Percentiles rank a stretch among this genome's conserved stretches.
phyloP scores from a whole-genome alignment of 1,140 invertebrate species.

The Macrocentrus cingulum region DNA sequence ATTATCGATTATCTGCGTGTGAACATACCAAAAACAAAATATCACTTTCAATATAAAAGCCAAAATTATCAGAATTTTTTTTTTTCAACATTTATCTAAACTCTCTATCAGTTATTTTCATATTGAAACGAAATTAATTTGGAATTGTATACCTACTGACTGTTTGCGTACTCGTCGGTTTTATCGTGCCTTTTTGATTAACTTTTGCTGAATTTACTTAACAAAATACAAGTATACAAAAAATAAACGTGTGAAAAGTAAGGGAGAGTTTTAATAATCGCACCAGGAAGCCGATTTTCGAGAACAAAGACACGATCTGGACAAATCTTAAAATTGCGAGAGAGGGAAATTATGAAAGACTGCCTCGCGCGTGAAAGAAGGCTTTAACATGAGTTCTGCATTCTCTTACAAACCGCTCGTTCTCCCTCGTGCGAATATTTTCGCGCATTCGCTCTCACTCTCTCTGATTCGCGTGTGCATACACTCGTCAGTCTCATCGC shows the following conservation, averaged over 20 bases:
- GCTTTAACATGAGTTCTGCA: conserved; percentile 13
- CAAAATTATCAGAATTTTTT: too few relatives aligned
- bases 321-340: conserved; percentile 35
- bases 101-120: too few relatives aligned
- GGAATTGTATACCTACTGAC: too few relatives aligned
- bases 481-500: conserved; percentile 8
- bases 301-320: conserved; percentile 31
- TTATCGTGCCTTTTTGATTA: too few relatives aligned
- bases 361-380: background rate
- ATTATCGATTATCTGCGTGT: too few relatives aligned
- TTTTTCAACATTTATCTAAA: too few relatives aligned
- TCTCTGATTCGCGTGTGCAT: conserved; percentile 14
- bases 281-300: conserved; percentile 30
- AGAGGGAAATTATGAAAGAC: conserved; percentile 33
- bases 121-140: too few relatives aligned
- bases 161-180: too few relatives aligned
- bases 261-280: conserved; percentile 26
- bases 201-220: too few relatives aligned
- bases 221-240: too few relatives aligned
- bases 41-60: too few relatives aligned
- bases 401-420: conserved; percentile 5
- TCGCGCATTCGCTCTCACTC: conserved; percentile 1
- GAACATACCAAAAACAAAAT: too few relatives aligned
- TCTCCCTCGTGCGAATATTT: background rate
- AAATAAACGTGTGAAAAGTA: conserved; percentile 7